Percentiles rank a stretch among this genome's conserved stretches.
Conservation (phyloP, 2,797 vertebrate species). For the Pipistrellus pygmaeus region DNA sequence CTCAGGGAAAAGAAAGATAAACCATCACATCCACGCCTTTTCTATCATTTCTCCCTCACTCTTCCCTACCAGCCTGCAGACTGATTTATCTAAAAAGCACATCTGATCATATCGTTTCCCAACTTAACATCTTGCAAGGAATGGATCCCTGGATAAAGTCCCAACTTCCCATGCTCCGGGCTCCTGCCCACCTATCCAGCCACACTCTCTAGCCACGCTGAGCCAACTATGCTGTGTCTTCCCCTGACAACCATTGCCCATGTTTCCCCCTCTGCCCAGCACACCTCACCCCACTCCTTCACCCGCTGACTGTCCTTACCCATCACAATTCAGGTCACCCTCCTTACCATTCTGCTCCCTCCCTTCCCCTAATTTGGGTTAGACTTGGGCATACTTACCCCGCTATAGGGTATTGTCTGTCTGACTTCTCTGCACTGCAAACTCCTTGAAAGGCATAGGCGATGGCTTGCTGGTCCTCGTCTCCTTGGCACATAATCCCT, state of each 20-base stretch:
- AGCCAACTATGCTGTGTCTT: fast-evolving
- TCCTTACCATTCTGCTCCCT: background rate
- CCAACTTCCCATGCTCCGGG: background rate
- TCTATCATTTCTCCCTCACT: background rate
- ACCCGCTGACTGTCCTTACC: background rate
- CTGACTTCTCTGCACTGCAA: background rate
- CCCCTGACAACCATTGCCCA: background rate
- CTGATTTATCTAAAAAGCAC: background rate
- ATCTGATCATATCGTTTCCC: background rate
- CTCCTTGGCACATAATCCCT: background rate
- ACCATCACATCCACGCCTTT: background rate
- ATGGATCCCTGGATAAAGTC: background rate
- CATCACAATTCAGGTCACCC: background rate
- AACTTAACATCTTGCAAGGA: background rate
- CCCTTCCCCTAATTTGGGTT: background rate
- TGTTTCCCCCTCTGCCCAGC: background rate
- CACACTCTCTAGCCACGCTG: background rate
- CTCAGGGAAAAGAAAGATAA: background rate
- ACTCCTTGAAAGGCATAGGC: background rate
- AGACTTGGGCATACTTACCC: background rate
- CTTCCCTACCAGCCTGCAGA: background rate
- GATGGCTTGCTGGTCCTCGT: background rate
- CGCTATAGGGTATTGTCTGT: fast-evolving
- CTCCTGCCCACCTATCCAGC: background rate
- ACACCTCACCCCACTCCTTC: background rate